Evolutionary conservation across 30 jellyfish, hydroid and myxozoan species (phyloP), one percentile per base, ranked within the genome.

Genomic region (Aurelia sp.): DNA sequence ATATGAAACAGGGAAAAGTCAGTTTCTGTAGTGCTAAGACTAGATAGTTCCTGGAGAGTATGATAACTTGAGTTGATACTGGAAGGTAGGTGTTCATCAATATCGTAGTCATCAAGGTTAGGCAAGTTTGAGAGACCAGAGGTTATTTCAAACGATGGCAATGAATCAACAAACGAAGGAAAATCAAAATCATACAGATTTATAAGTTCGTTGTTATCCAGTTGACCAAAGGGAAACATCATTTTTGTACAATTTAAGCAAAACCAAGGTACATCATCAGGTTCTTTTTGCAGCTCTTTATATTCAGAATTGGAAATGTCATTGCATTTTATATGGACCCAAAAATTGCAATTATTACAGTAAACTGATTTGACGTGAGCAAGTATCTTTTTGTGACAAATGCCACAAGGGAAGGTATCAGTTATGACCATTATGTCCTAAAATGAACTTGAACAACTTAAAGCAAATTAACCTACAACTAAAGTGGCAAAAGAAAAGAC

Each of bases 281-380:
- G 33, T 27, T 27, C 33, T 27, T 27, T 27, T 27, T 27, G 33
- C 33, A 27, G 33, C 33, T 27, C 33, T 0, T 27, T 27, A 27
- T 27, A 27, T 27, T 27, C 33, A 27, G 33, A 27, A 27, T 27
- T 27, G 2, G 33, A 27, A 27, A 27, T 27, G 33, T n/a, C 19
- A 57, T 74, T 83, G 73, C 47, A 44, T 63, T 38, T 24, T 80
- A 44, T 2, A 27, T 27, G 33, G 2, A 27, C 33, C 33, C 33
- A 27, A 27, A 27, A 27, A 0, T 27, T 27, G 91, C 91, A 78
- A 33, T 78, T 82, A 78, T 78, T 47, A 59, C 90, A 78, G 90
- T 61, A 78, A 0, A 78, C 82, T 20, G 44, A 63, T 47, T 59
- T 78, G 40, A 58, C 90, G 1, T 62, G 90, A 78, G 90, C 83